Conservation (phyloP, 1,140 invertebrate species). For the Camponotus vicinus region DNA sequence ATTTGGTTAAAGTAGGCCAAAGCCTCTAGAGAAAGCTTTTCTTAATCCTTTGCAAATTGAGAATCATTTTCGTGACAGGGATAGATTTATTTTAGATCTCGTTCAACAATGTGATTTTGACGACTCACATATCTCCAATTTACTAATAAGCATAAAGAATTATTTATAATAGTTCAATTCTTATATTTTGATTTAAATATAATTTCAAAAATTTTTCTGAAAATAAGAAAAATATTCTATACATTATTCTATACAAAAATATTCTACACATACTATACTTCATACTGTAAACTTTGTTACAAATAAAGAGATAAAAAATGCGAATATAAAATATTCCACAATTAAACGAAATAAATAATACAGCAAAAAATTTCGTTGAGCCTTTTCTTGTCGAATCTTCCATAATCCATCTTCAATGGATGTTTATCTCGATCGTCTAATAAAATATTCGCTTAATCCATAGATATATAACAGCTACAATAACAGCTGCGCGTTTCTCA, state of each 20-base stretch:
- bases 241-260: not conserved
- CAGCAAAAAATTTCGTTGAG: not conserved
- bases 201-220: not conserved
- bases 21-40: conserved; percentile 15
- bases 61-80: conserved; percentile 14
- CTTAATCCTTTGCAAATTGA: conserved; percentile 5
- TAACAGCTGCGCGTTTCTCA: conserved; percentile 27
- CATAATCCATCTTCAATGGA: not conserved
- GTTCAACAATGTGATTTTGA: not conserved
- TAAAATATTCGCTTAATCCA: conserved; percentile 50
- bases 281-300: not conserved
- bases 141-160: conserved; percentile 5
- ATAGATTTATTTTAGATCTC: conserved; percentile 24
- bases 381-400: not conserved
- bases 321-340: not conserved
- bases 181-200: not conserved
- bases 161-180: not conserved
- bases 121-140: not conserved
- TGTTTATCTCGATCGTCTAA: conserved; percentile 16
- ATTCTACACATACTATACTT: not conserved
- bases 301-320: not conserved
- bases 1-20: conserved; percentile 24
- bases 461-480: conserved; percentile 48
- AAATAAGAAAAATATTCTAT: not conserved
- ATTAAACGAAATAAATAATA: not conserved